Conservation (phyloP, 1,140 invertebrate genomes). For the Phocides pigmalion region DNA sequence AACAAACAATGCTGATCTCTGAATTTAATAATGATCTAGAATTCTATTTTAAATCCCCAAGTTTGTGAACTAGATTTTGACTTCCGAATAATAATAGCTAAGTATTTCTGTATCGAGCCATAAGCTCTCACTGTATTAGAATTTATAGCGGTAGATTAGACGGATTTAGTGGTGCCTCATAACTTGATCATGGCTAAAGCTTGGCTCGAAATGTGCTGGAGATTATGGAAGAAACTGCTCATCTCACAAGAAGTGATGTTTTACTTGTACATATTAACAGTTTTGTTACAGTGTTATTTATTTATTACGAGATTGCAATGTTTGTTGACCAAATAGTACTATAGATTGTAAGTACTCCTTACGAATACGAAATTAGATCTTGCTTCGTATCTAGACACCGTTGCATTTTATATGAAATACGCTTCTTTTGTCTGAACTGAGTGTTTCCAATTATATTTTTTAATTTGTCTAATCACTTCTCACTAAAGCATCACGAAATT, state of each 20-base stretch:
- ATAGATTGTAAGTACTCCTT: constrained; percentile 62
- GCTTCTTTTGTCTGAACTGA: constrained; percentile 64
- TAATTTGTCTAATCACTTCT: constrained; percentile 69
- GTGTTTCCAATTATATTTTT: constrained; percentile 68
- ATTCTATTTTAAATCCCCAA: background rate
- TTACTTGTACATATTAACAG: constrained; percentile 63
- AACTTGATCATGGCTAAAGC: constrained; percentile 34
- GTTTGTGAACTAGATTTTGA: constrained; percentile 5
- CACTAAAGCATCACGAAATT: constrained; percentile 70
- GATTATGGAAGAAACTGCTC: constrained; percentile 9
- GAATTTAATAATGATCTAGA: background rate
- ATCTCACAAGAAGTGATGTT: constrained; percentile 41
- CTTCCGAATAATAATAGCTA: constrained; percentile 6
- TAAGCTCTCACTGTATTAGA: constrained; percentile 27
- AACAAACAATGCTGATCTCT: background rate
- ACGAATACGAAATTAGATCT: constrained; percentile 59
- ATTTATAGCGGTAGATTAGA: constrained; percentile 41
- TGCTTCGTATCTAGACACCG: constrained; percentile 58
- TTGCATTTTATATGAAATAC: constrained; percentile 55
- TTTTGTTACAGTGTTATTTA: constrained; percentile 65
- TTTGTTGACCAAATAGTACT: constrained; percentile 79
- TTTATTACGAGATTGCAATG: constrained; percentile 70
- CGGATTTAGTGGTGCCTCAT: constrained; percentile 37
- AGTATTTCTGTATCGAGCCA: constrained; percentile 8
- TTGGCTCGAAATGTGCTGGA: constrained; percentile 30